phyloP scores from a whole-genome alignment of 2,888 invertebrate species.

The Geophilus truncorum region DNA sequence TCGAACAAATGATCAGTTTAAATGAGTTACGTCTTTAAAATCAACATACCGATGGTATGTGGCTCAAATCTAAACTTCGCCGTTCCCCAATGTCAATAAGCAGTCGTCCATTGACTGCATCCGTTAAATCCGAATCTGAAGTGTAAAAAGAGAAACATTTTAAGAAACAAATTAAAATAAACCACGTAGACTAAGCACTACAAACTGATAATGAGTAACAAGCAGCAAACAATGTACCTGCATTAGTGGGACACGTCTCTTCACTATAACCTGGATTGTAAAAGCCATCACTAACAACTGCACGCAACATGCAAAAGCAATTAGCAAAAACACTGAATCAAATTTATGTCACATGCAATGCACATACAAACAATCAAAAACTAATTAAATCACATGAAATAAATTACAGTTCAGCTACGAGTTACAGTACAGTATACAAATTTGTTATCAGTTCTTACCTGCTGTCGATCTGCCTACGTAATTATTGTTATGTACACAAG shows the following conservation, averaged over 20 bases:
- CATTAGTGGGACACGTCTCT: constrained; percentile 63
- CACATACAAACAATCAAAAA: constrained; percentile 41
- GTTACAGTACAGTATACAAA: background rate
- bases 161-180: too few species aligned
- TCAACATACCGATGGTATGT: background rate
- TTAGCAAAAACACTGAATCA: constrained; percentile 29
- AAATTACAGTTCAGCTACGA: constrained; percentile 42
- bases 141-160: too few species aligned
- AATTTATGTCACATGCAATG: constrained; percentile 3
- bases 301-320: constrained; percentile 36
- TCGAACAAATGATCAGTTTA: background rate
- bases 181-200: too few species aligned
- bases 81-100: background rate
- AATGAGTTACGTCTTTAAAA: too few species aligned
- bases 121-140: background rate
- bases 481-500: constrained; percentile 52
- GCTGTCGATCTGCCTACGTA: constrained; percentile 47
- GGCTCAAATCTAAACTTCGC: constrained; percentile 9
- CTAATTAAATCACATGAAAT: constrained; percentile 46
- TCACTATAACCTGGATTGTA: constrained; percentile 74
- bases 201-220: constrained; percentile 37
- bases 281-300: constrained; percentile 55
- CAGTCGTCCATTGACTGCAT: background rate
- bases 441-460: constrained; percentile 5
- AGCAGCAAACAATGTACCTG: constrained; percentile 46